Conservation (phyloP, 2,888 invertebrate genomes). For the Acleris cristana region DNA sequence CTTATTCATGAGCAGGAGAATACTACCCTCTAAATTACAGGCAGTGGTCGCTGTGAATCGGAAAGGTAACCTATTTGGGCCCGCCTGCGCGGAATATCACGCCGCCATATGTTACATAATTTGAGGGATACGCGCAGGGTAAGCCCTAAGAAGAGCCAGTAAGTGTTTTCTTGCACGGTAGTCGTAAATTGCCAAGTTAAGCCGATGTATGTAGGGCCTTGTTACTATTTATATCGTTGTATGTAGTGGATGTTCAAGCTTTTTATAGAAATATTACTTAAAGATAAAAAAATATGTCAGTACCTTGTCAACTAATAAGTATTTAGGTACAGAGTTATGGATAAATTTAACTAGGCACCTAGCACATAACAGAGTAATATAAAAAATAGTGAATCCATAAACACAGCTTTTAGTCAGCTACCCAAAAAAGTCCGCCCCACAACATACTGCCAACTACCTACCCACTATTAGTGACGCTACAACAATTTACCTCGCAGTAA, state of each 20-base stretch:
- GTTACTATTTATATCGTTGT: no score
- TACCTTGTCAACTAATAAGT: no score
- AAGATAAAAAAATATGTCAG: no score
- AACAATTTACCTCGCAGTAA: constrained; percentile 31
- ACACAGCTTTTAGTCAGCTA: constrained; percentile 19
- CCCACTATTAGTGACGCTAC: constrained; percentile 31
- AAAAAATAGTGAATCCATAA: background rate
- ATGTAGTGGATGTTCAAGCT: background rate
- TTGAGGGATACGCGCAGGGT: constrained; percentile 55
- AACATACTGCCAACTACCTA: constrained; percentile 15
- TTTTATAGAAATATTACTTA: no score
- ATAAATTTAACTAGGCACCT: no score
- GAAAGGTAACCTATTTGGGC: constrained; percentile 72
- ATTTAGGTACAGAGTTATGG: no score
- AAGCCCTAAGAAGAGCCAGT: constrained; percentile 28
- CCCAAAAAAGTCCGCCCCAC: constrained; percentile 16
- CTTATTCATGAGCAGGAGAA: constrained; percentile 80
- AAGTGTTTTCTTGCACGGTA: constrained; percentile 18
- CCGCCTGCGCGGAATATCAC: constrained; percentile 67
- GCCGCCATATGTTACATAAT: constrained; percentile 64
- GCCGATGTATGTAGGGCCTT: background rate
- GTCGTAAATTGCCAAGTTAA: background rate
- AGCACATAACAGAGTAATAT: no score
- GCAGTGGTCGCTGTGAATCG: constrained; percentile 71
- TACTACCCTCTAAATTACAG: constrained; percentile 75